Conservation (phyloP, 1,140 invertebrate genomes). For the Agrypnia vestita region DNA sequence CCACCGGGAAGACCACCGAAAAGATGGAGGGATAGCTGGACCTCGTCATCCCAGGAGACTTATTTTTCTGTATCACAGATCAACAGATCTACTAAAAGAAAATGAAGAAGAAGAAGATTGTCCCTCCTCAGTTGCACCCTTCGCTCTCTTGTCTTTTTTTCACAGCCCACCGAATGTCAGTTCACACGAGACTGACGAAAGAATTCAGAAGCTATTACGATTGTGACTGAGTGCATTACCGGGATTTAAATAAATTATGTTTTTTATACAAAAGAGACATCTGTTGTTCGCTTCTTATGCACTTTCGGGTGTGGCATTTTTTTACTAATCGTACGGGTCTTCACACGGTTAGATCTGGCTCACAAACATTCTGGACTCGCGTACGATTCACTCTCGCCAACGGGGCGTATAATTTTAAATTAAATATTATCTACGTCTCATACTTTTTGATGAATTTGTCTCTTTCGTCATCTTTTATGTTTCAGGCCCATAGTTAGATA, state of each 20-base stretch:
- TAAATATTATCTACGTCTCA: no score
- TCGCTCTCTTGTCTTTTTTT: not conserved
- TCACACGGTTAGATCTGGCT: not conserved
- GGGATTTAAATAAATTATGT: slow-evolving; percentile 28
- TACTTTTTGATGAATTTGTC: no score
- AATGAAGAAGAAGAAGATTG: not conserved
- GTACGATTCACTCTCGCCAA: no score
- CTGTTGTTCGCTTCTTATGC: not conserved
- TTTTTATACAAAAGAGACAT: slow-evolving; percentile 7
- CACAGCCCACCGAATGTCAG: slow-evolving; percentile 2
- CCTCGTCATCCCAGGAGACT: no score
- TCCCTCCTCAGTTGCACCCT: slow-evolving; percentile 1
- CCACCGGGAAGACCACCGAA: no score
- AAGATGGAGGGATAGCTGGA: no score
- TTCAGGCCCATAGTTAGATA: no score
- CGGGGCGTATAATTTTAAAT: no score
- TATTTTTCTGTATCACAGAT: no score
- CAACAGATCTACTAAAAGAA: no score
- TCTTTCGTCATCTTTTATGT: no score
- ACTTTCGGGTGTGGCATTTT: not conserved
- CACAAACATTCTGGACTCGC: no score
- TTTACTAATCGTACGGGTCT: not conserved
- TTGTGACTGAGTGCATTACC: slow-evolving; percentile 23
- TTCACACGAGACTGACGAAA: slow-evolving; percentile 26
- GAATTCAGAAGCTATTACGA: slow-evolving; percentile 25